Base-by-base conservation (phyloP, 2,888 invertebrate species). In the Exocentrus adspersus region DNA sequence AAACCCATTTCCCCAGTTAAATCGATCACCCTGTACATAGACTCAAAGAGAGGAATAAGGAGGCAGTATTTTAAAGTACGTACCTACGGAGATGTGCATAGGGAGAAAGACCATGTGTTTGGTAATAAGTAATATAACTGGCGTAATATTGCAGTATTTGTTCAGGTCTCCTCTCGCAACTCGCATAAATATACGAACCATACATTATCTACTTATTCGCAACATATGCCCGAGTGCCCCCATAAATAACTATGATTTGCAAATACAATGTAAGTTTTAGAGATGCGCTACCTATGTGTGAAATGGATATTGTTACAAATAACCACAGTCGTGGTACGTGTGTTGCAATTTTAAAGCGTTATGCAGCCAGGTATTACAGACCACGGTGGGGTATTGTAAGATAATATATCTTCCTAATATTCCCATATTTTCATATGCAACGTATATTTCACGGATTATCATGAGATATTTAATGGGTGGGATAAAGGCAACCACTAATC, bases 271-370 rank as follows among this genome's bases (percentile, higher is more conserved):
- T 37, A 12, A 37, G 37, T 37, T 37, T 12, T 37, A 37, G 14
- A 12, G 37, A 37, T 37, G 37, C 37, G 14, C 37, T n/a, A n/a
- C n/a, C n/a, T 37, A n/a, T 37, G 37, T 37, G 37, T 37, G 48
- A 48, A 48, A 48, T 24, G 48, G 9, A 37, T 37, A 37, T 37
- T 48, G 10, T 48, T 48, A 48, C 21, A 48, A 21, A 48, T 48
- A 48, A 21, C 48, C 48, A 48, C 24, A 48, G 48, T 2, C 21
- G 48, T 10, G 21, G 6, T 3, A 21, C 14, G 21, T 37, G 52
- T 41, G 52, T 19, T 37, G 41, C 37, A 52, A 52, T 52, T 17
- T 52, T 52, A 41, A 41, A 12, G n/a, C 21, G 41, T 52, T 41
- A 41, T 41, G 52, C 41, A 12, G 32, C 19, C 16, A 37, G 32